These are phyloP conservation scores for Centropus unirufus DNA, from an alignment of 2,113 vertebrate genomes.

Conservation along the genomic window DNA sequence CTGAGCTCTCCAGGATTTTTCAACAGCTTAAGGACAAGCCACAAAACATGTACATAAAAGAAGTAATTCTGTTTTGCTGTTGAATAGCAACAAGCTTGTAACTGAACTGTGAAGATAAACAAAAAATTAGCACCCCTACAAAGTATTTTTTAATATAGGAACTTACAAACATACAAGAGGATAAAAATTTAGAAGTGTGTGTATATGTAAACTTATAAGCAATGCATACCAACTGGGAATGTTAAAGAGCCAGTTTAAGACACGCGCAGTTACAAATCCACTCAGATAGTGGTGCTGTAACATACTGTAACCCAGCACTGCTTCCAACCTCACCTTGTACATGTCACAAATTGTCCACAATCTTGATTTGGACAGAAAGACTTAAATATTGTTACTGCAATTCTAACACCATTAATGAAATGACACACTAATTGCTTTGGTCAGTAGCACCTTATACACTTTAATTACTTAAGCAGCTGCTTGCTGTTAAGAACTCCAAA, in stretches of 20 bases:
- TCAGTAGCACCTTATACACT: conserved; percentile 24
- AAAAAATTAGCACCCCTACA: not conserved
- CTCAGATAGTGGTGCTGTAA: conserved; percentile 41
- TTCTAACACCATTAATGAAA: conserved; percentile 39
- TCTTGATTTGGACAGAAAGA: conserved; percentile 57
- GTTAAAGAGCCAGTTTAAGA: not conserved
- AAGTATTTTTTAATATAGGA: not conserved
- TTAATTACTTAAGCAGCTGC: conserved; percentile 34
- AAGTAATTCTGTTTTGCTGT: not conserved
- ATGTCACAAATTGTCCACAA: not conserved
- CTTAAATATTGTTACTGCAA: conserved; percentile 46
- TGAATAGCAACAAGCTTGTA: not conserved
- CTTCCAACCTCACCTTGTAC: not conserved
- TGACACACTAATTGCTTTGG: conserved; percentile 51
- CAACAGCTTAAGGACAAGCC: not conserved
- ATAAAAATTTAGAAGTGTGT: not conserved
- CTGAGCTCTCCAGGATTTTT: not conserved
- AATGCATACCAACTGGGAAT: not conserved
- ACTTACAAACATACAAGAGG: not conserved
- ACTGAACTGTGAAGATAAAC: not conserved
- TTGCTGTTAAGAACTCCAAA: conserved; percentile 36
- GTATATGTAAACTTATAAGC: not conserved
- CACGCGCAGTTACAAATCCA: not conserved
- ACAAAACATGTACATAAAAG: not conserved
- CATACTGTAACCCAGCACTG: not conserved